These are phyloP conservation scores for Oreochromis tanganicae DNA, from an alignment of 2,113 vertebrate genomes.

Conservation along the genomic window DNA sequence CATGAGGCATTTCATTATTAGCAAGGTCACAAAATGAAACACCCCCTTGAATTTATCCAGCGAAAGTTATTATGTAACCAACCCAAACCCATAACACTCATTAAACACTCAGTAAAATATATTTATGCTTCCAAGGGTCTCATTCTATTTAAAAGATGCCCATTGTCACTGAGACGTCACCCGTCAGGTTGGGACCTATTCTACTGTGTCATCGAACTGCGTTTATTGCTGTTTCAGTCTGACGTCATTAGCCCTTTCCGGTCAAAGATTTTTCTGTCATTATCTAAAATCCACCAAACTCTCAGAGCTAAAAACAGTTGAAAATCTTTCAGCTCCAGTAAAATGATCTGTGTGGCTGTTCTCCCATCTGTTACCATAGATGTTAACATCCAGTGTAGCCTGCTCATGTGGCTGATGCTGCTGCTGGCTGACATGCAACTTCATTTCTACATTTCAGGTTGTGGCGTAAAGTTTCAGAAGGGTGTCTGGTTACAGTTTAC, in stretches of 20 bases:
- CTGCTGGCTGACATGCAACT: no score
- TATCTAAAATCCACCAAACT: background rate
- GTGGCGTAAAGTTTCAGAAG: background rate
- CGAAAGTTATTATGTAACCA: background rate
- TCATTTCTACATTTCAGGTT: background rate
- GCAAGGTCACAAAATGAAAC: background rate
- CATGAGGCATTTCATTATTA: background rate
- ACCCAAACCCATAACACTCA: background rate
- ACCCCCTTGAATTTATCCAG: background rate
- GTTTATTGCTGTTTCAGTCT: background rate
- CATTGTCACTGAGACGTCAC: background rate
- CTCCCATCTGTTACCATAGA: background rate
- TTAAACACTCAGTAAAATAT: background rate
- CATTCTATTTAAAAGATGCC: background rate
- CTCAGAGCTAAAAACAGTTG: background rate
- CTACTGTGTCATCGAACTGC: background rate
- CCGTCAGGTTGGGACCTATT: background rate
- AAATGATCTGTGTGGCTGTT: background rate
- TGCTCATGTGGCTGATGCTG: background rate
- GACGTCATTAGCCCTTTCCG: background rate
- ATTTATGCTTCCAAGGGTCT: background rate
- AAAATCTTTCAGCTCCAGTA: background rate
- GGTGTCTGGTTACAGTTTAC: background rate
- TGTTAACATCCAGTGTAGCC: background rate
- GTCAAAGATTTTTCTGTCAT: background rate